Conservation (phyloP, 2,113 vertebrate genomes). For the Apeltes quadracus region DNA sequence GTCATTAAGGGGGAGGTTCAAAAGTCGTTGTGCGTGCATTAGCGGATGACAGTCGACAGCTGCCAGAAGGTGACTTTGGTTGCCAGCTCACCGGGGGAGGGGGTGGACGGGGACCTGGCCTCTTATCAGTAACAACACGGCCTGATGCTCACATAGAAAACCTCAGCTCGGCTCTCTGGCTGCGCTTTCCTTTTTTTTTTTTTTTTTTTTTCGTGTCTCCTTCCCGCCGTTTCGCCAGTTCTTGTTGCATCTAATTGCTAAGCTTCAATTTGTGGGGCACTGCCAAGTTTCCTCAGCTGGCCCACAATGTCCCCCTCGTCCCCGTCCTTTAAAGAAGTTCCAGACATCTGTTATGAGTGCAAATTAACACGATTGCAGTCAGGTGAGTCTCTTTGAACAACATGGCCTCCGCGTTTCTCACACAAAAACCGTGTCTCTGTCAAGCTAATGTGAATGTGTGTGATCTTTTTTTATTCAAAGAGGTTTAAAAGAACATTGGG, state of each 20-base stretch:
- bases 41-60: constrained; percentile 72
- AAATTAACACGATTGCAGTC: neutral
- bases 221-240: neutral
- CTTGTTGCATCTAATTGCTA: neutral
- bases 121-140: constrained; percentile 56
- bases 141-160: constrained; percentile 34
- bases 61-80: constrained; percentile 77
- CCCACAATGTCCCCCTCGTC: no score
- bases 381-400: neutral
- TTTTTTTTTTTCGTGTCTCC: neutral
- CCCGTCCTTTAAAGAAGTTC: neutral
- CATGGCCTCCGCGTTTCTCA: neutral
- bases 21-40: constrained; percentile 69
- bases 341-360: neutral
- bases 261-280: neutral
- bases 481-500: neutral
- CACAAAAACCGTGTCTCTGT: neutral
- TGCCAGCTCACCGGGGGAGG: constrained; percentile 47
- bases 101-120: constrained; percentile 30
- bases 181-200: neutral
- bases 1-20: constrained; percentile 67
- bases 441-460: neutral
- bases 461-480: neutral
- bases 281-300: neutral
- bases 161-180: constrained; percentile 23